Percentiles rank a stretch among this genome's conserved stretches.
phyloP scores from a whole-genome alignment of 2,888 invertebrate species.

The Lasioglossum oenotherae region DNA sequence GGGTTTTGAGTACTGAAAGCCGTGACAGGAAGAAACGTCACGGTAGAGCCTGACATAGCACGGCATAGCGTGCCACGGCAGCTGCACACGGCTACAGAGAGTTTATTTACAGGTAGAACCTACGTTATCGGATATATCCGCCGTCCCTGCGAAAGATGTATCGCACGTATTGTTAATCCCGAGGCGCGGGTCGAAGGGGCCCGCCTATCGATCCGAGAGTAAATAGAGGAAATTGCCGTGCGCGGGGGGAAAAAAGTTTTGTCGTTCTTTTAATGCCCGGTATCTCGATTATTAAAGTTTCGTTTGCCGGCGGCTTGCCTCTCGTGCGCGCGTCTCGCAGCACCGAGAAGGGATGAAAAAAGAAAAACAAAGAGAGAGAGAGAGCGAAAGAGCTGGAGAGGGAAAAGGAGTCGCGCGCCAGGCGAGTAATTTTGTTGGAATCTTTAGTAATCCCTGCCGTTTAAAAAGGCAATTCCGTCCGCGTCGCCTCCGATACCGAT shows the following conservation, averaged over 20 bases:
- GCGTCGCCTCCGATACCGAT: conserved; percentile 8
- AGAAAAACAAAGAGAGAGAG: background rate
- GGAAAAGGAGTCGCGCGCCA: background rate
- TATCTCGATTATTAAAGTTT: conserved; percentile 30
- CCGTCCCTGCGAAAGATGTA: background rate
- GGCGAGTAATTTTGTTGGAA: conserved; percentile 22
- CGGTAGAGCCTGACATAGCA: background rate
- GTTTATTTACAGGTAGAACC: conserved; percentile 26
- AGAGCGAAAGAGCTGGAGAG: background rate
- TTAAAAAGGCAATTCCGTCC: conserved; percentile 23
- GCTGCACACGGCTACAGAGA: background rate
- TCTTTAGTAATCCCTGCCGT: conserved; percentile 13
- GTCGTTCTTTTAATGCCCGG: conserved; percentile 11
- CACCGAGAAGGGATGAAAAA: background rate
- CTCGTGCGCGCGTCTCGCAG: background rate
- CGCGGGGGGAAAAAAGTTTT: background rate
- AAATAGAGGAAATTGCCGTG: conserved; percentile 28
- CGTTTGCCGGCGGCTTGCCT: background rate
- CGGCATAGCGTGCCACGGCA: background rate
- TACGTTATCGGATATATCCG: conserved; percentile 8
- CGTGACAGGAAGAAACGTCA: background rate
- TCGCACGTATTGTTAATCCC: conserved; percentile 2
- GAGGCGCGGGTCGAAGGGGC: background rate
- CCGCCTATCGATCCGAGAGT: conserved; percentile 7
- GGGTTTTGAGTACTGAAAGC: background rate